A percentile compares a stretch with the other conserved stretches of the same genome.
Conservation (phyloP, 2,888 invertebrate species). For the Microplitis deprimator region DNA sequence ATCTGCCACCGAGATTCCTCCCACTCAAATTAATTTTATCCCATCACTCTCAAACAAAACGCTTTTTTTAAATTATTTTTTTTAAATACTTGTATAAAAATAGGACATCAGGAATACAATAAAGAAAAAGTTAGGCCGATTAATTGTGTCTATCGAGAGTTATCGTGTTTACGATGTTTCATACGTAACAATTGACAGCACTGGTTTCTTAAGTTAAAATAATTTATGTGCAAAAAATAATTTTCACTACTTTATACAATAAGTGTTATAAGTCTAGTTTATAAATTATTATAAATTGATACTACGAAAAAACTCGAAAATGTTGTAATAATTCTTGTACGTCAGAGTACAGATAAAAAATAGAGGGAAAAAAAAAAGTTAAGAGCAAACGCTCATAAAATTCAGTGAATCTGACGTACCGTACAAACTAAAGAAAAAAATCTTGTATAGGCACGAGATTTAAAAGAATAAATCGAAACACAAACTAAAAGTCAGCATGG, state of each 20-base stretch:
- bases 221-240: too few relatives aligned
- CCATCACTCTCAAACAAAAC: not conserved
- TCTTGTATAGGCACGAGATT: not conserved
- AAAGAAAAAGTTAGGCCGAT: too few relatives aligned
- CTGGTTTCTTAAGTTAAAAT: too few relatives aligned
- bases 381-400: conserved; percentile 31
- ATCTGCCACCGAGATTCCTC: not conserved
- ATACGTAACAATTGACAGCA: too few relatives aligned
- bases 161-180: too few relatives aligned
- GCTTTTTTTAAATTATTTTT: not conserved
- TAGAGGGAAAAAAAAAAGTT: conserved; percentile 11
- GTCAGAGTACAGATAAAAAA: conserved; percentile 15
- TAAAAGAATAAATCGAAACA: not conserved
- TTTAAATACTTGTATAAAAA: not conserved
- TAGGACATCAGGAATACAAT: not conserved
- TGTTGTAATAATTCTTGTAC: conserved; percentile 15
- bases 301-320: not conserved
- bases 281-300: not conserved
- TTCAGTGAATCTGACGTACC: conserved; percentile 36
- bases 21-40: not conserved
- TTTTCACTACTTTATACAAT: too few relatives aligned
- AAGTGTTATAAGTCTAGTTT: too few relatives aligned
- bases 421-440: conserved; percentile 21
- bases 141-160: too few relatives aligned
- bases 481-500: not conserved